Percentiles rank a stretch among this genome's conserved stretches.
These are phyloP conservation scores for Dryas iulia DNA, from an alignment of 1,140 invertebrate species.

Conservation along the genomic window DNA sequence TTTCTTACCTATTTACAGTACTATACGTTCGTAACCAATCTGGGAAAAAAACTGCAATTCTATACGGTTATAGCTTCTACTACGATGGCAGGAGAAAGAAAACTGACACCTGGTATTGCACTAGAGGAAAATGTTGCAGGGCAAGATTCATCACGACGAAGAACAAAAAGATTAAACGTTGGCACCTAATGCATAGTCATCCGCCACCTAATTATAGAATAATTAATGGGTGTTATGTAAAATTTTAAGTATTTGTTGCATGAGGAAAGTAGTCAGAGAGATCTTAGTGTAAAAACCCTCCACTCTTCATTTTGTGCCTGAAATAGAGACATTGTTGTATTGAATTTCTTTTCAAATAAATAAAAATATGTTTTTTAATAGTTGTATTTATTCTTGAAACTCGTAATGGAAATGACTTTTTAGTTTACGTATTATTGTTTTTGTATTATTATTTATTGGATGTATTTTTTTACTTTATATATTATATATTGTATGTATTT, in stretches of 20 bases:
- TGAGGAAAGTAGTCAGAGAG: no score
- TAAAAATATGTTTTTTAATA: no score
- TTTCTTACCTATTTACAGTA: constrained; percentile 31
- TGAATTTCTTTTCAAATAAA: no score
- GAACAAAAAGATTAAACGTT: constrained; percentile 8
- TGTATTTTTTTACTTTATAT: no score
- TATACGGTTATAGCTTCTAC: constrained; percentile 40
- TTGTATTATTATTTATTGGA: no score
- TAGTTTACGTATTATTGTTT: no score
- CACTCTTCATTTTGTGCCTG: no score
- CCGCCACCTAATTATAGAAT: constrained; percentile 24
- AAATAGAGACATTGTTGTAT: no score
- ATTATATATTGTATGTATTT: no score
- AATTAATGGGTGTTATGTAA: constrained; percentile 35
- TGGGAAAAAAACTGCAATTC: constrained; percentile 33
- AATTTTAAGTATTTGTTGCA: constrained; percentile 28
- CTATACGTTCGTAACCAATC: constrained; percentile 27
- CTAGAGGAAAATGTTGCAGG: constrained; percentile 34
- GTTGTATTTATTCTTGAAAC: no score
- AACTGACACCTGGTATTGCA: constrained; percentile 39
- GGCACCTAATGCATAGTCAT: constrained; percentile 29
- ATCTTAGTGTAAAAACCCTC: no score
- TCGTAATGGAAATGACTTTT: no score
- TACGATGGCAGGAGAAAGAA: constrained; percentile 17
- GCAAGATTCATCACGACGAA: constrained; percentile 31